These are phyloP conservation scores for Chalcosyrphus nemorum DNA, from an alignment of 2,888 invertebrate genomes.

Conservation along the genomic window DNA sequence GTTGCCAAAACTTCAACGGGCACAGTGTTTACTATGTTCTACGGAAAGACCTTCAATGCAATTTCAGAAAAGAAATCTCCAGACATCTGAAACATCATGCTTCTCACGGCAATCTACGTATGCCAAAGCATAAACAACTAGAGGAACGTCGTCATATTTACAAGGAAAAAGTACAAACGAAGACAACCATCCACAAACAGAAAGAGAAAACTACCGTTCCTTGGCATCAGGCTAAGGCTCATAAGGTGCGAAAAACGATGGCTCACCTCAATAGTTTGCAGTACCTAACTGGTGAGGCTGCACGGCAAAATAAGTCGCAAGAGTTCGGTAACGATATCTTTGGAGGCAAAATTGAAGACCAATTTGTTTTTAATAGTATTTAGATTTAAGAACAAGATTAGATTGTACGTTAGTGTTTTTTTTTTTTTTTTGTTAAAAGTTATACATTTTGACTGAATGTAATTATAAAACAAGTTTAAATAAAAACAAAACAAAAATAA, in stretches of 20 bases:
- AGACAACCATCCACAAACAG: background rate
- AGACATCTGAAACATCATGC: conserved; percentile 35
- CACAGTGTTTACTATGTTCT: conserved; percentile 86
- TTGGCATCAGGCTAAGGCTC: conserved; percentile 50
- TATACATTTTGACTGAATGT: conserved; percentile 63
- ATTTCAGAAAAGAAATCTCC: conserved; percentile 58
- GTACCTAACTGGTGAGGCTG: conserved; percentile 39
- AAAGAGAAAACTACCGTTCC: conserved; percentile 16
- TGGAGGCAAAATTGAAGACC: conserved; percentile 37
- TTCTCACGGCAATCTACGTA: conserved; percentile 42
- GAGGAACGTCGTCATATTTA: conserved; percentile 60
- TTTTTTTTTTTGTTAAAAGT: conserved; percentile 31
- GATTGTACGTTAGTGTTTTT: background rate
- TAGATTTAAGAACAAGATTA: conserved; percentile 15
- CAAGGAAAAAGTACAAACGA: conserved; percentile 42
- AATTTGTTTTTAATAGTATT: conserved; percentile 56
- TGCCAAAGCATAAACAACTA: conserved; percentile 73
- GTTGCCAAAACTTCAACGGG: conserved; percentile 84
- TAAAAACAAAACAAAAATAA: background rate
- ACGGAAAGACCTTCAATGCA: conserved; percentile 83
- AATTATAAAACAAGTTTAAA: conserved; percentile 44
- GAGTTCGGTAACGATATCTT: conserved; percentile 37
- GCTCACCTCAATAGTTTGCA: conserved; percentile 75
- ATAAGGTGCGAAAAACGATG: conserved; percentile 54
- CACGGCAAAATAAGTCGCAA: conserved; percentile 24